phyloP scores from a whole-genome alignment of 1,140 invertebrate species.

The Anoplolepis gracilipes region DNA sequence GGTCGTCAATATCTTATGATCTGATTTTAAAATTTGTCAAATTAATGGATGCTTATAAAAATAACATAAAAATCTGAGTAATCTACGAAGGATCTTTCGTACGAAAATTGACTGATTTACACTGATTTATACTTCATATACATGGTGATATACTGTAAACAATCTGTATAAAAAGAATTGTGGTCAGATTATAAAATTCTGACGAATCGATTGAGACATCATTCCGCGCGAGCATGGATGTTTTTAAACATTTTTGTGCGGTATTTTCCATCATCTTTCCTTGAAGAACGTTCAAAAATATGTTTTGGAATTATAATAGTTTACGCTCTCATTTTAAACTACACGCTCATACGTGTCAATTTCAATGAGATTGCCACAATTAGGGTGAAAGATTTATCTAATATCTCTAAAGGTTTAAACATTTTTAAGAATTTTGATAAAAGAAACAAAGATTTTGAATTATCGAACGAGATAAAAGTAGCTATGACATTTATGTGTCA shows the following conservation, averaged over 20 bases:
- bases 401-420: constrained; percentile 7
- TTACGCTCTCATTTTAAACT: constrained; percentile 40
- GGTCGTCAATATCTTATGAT: constrained; percentile 51
- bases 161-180: constrained; percentile 28
- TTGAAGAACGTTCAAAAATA: constrained; percentile 40
- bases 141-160: neutral
- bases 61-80: constrained; percentile 36
- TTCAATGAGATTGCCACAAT: constrained; percentile 33
- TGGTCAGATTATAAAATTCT: constrained; percentile 49
- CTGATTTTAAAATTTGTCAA: neutral
- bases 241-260: constrained; percentile 22
- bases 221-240: neutral
- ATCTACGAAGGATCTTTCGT: neutral
- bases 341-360: constrained; percentile 63
- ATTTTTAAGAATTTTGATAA: constrained; percentile 25
- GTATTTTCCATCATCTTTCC: neutral
- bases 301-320: constrained; percentile 51
- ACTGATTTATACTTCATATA: neutral
- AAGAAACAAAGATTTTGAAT: constrained; percentile 48
- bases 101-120: constrained; percentile 34
- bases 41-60: constrained; percentile 25
- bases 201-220: constrained; percentile 22
- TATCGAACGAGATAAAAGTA: constrained; percentile 53
- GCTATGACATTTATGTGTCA: constrained; percentile 21
- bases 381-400: neutral